Percentiles rank a stretch among this genome's conserved stretches.
These are phyloP conservation scores for Rosalia funebris DNA, from an alignment of 2,888 invertebrate species.

Conservation along the genomic window DNA sequence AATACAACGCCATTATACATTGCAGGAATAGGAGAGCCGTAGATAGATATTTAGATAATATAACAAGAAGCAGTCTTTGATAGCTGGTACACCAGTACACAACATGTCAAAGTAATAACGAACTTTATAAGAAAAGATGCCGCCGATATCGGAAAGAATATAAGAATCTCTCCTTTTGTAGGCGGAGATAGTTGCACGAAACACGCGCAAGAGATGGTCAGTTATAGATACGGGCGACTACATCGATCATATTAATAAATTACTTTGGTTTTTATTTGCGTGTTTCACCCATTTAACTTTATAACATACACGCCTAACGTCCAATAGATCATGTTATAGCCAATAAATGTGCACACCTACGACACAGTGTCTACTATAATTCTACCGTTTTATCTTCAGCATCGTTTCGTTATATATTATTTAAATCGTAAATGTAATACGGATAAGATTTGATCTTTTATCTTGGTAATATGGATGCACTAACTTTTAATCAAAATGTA, in stretches of 20 bases:
- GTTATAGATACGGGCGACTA: constrained; percentile 28
- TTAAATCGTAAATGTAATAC: constrained; percentile 7
- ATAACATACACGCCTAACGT: constrained; percentile 33
- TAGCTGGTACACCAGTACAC: constrained; percentile 18
- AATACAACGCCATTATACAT: constrained; percentile 21
- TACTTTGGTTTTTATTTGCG: constrained; percentile 34
- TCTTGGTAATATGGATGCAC: constrained; percentile 7
- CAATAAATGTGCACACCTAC: constrained; percentile 22
- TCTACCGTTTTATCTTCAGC: constrained; percentile 14
- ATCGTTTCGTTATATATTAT: constrained; percentile 14
- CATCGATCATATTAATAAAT: constrained; percentile 36
- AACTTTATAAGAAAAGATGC: constrained; percentile 26
- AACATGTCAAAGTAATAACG: constrained; percentile 31
- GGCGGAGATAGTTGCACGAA: constrained; percentile 33
- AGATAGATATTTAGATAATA: constrained; percentile 33
- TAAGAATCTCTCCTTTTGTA: constrained; percentile 25
- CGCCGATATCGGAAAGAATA: constrained; percentile 21
- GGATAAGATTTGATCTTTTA: constrained; percentile 5
- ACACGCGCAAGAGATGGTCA: constrained; percentile 31
- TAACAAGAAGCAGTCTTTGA: constrained; percentile 32
- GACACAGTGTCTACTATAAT: constrained; percentile 20
- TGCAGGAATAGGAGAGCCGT: constrained; percentile 23
- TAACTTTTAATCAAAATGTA: constrained; percentile 12
- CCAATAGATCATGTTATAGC: constrained; percentile 29
- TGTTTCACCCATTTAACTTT: constrained; percentile 31